Evolutionary conservation across 1,140 invertebrate genomes (phyloP).

Genomic region (Epicauta chinensis): DNA sequence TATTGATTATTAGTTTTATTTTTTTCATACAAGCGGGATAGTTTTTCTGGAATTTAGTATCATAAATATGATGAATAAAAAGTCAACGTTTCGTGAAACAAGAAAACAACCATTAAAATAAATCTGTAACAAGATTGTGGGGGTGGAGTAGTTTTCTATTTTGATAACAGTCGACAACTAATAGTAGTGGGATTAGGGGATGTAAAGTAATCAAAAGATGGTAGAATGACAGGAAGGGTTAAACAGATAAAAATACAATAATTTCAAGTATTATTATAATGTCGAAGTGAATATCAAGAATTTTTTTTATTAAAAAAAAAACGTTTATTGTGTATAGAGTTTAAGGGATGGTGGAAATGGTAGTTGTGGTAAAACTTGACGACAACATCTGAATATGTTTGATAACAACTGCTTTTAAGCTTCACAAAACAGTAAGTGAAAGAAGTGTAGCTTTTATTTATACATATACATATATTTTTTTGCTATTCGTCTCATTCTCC

Average conservation of each 20-base stretch:
- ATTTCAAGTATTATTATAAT: conserved; percentile 10
- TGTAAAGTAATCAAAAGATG: too few species aligned
- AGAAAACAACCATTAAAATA: conserved; percentile 17
- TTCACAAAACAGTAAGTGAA: conserved; percentile 31
- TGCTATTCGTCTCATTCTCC: conserved; percentile 13
- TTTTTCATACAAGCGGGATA: too few species aligned
- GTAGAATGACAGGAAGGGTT: too few species aligned
- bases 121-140: conserved; percentile 7
- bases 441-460: conserved; percentile 29
- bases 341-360: neutral
- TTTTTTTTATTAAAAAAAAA: too few species aligned
- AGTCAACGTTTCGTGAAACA: conserved; percentile 11
- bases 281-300: too few species aligned
- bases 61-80: neutral
- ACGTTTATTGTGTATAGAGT: too few species aligned
- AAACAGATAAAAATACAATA: conserved; percentile 25
- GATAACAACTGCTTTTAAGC: conserved; percentile 33
- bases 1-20: too few species aligned
- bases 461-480: conserved; percentile 25
- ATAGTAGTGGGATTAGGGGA: too few species aligned
- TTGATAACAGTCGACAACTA: too few species aligned
- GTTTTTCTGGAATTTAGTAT: too few species aligned
- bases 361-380: conserved; percentile 6
- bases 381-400: conserved; percentile 31
- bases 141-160: too few species aligned